Evolutionary conservation across 2,797 vertebrate species (phyloP).

Genomic region (Tinamus major): DNA sequence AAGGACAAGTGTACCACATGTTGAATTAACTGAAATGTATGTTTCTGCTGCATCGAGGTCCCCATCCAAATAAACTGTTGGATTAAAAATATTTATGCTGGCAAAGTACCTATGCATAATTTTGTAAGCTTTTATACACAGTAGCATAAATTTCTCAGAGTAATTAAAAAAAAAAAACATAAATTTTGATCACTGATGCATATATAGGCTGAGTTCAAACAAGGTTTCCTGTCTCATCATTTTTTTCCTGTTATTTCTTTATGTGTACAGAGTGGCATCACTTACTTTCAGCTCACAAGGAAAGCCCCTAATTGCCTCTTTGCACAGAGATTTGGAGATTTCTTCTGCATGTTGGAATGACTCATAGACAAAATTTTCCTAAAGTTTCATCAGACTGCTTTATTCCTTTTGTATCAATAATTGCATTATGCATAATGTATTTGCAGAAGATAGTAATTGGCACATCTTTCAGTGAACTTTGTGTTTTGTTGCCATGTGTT

Average conservation of each 20-base stretch:
- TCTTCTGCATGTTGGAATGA: constrained; percentile 13
- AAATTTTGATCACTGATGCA: neutral
- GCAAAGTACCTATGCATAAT: constrained; percentile 36
- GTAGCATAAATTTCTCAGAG: constrained; percentile 51
- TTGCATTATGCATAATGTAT: constrained; percentile 17
- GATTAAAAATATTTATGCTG: constrained; percentile 59
- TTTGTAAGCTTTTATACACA: constrained; percentile 56
- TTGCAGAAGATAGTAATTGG: constrained; percentile 42
- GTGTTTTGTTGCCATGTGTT: constrained; percentile 22
- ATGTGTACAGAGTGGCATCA: constrained; percentile 52
- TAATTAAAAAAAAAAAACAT: constrained; percentile 13
- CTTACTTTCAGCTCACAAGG: constrained; percentile 32
- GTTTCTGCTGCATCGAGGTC: constrained; percentile 25
- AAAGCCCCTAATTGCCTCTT: constrained; percentile 63
- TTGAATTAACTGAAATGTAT: constrained; percentile 28
- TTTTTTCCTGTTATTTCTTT: neutral
- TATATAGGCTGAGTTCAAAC: constrained; percentile 15
- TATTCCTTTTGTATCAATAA: constrained; percentile 54
- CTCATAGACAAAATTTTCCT: constrained; percentile 43
- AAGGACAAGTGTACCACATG: neutral
- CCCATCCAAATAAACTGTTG: constrained; percentile 38
- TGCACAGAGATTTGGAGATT: constrained; percentile 48
- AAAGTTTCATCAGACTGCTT: constrained; percentile 53
- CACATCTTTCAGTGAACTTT: constrained; percentile 21
- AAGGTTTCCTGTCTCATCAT: constrained; percentile 44